Evolutionary conservation across 2,888 invertebrate genomes (phyloP), one percentile per base, ranked within the genome.

Genomic region (Aromia moschata): DNA sequence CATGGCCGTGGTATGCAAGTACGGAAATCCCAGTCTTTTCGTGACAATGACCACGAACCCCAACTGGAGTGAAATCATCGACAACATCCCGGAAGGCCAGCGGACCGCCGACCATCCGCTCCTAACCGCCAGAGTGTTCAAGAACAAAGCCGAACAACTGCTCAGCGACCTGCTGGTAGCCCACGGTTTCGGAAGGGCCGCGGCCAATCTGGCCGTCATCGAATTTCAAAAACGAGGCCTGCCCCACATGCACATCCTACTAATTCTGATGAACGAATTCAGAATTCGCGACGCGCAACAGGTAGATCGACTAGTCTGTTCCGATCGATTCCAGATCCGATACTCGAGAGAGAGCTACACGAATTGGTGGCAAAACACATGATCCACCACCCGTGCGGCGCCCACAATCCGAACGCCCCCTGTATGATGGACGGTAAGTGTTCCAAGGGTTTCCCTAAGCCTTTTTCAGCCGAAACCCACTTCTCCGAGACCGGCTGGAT

Each of bases 341-440:
- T 30, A 0, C n/a, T n/a, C 2, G 46, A 53, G 9, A 30, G 30
- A 9, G 20, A 47, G 3, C 17, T 58, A 25, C 17, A 58, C 15
- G 41, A 31, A 9, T 40, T 46, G 11, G 49, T 64, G 16, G 46
- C 40, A 70, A 74, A 63, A 58, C 12, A 51, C 51, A 81, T 80
- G 76, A 69, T 76, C 31, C 80, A 82, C 74, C 79, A 79, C 33
- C 79, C 80, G 40, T 80, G 80, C 66, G 80, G 79, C 0, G 12
- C 10, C 1, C 1, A 36, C 1, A 58, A 58, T 11, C 45, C 37
- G 4, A 25, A 30, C n/a, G 36, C 56, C 36, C 2, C n/a, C n/a
- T n/a, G n/a, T n/a, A n/a, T n/a, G n/a, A n/a, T n/a, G n/a, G n/a
- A n/a, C n/a, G n/a, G n/a, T n/a, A n/a, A n/a, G n/a, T n/a, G n/a